phyloP scores from a whole-genome alignment of 35 echinoderm and acorn worm genomes.

The Patiria miniata region DNA sequence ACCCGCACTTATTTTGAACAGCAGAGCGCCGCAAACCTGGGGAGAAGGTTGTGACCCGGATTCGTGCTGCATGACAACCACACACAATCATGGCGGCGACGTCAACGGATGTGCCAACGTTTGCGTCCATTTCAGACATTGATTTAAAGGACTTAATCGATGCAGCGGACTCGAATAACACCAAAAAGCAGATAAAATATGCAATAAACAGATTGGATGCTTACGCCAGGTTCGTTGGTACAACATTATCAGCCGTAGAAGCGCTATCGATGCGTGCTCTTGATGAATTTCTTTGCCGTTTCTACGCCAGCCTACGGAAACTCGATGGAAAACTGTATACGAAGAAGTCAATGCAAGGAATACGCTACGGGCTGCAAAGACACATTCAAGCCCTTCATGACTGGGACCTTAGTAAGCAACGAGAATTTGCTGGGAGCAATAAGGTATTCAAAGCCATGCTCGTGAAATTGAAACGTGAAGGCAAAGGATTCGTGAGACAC shows the following conservation, averaged over 20 bases:
- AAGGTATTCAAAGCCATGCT: too few species aligned
- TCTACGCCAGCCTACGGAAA: conserved; percentile 39
- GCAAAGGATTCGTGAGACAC: too few species aligned
- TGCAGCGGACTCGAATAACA: conserved; percentile 29
- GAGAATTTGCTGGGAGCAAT: conserved; percentile 6
- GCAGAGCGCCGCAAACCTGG: too few species aligned
- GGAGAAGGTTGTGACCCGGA: too few species aligned
- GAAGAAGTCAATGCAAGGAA: conserved; percentile 50
- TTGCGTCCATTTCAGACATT: neutral
- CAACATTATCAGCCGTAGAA: conserved; percentile 32
- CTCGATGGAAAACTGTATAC: conserved; percentile 31
- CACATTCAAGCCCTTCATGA: neutral
- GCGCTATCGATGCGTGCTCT: neutral
- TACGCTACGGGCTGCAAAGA: conserved; percentile 23
- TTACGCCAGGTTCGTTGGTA: conserved; percentile 24
- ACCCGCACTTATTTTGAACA: too few species aligned
- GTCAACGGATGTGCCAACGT: neutral
- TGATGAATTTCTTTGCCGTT: conserved; percentile 19
- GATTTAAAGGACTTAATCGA: conserved; percentile 14
- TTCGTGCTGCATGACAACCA: neutral
- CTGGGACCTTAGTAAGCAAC: neutral
- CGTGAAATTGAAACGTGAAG: too few species aligned
- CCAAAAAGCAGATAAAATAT: conserved; percentile 41
- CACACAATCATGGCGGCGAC: neutral
- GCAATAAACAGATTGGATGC: neutral